Conservation (phyloP, 2,797 vertebrate genomes). For the Manis javanica region DNA sequence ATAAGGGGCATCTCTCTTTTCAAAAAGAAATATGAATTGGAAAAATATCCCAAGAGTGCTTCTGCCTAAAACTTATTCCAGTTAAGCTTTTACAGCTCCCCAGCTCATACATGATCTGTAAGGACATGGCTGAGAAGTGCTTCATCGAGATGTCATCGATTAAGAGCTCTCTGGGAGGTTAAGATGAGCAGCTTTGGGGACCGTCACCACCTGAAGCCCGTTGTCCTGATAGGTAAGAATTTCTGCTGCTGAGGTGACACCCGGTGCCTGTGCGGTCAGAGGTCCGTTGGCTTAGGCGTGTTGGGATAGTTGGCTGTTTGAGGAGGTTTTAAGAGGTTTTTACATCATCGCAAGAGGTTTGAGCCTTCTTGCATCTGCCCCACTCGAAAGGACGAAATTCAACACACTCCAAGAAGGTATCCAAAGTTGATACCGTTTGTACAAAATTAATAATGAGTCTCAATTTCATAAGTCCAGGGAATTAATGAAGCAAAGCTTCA, state of each 20-base stretch:
- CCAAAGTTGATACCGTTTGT: conserved; percentile 17
- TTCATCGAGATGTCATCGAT: rapidly evolving
- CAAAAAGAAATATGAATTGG: not conserved
- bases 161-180: not conserved
- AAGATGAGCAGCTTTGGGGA: not conserved
- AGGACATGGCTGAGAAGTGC: not conserved
- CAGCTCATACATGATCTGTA: rapidly evolving
- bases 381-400: not conserved
- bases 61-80: not conserved
- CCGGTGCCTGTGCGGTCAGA: rapidly evolving
- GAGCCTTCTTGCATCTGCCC: not conserved
- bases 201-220: rapidly evolving
- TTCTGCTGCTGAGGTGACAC: no score
- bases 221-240: rapidly evolving
- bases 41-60: not conserved
- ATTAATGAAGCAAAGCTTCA: not conserved
- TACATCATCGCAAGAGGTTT: not conserved
- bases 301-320: not conserved
- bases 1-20: not conserved
- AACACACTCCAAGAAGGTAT: not conserved
- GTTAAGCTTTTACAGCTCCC: not conserved
- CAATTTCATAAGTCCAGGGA: conserved; percentile 19
- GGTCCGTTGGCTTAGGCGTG: no score
- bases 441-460: not conserved
- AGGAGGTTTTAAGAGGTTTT: not conserved